These are phyloP conservation scores for Zeugodacus cucurbitae DNA, from an alignment of 1,140 invertebrate species.

Conservation along the genomic window DNA sequence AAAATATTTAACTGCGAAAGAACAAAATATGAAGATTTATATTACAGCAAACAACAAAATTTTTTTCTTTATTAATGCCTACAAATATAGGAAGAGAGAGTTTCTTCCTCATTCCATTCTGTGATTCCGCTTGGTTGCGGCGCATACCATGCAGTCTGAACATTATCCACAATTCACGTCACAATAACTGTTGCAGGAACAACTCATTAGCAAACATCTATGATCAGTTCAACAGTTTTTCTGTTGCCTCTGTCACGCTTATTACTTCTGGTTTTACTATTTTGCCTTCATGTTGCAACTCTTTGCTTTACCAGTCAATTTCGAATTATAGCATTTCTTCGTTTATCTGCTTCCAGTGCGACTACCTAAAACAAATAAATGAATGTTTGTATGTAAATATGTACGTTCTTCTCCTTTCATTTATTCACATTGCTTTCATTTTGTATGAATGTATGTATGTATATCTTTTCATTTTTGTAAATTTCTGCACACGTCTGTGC, in stretches of 20 bases:
- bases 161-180: background rate
- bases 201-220: conserved; percentile 12
- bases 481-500: background rate
- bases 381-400: background rate
- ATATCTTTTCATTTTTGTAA: background rate
- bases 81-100: background rate
- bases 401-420: background rate
- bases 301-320: background rate
- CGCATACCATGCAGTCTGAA: background rate
- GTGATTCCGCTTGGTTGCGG: background rate
- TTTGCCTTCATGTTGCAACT: background rate
- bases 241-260: background rate
- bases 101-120: background rate
- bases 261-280: conserved; percentile 16
- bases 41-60: background rate
- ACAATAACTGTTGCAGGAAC: background rate
- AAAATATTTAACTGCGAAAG: too few species aligned
- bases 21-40: too few species aligned
- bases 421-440: background rate
- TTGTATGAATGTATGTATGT: background rate
- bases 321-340: background rate
- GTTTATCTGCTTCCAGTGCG: background rate
- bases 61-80: background rate
- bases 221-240: background rate
- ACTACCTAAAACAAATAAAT: background rate